Percentiles rank a stretch among this genome's conserved stretches.
These are phyloP conservation scores for Eubasilissa splendida DNA, from an alignment of 2,888 invertebrate species.

Conservation along the genomic window DNA sequence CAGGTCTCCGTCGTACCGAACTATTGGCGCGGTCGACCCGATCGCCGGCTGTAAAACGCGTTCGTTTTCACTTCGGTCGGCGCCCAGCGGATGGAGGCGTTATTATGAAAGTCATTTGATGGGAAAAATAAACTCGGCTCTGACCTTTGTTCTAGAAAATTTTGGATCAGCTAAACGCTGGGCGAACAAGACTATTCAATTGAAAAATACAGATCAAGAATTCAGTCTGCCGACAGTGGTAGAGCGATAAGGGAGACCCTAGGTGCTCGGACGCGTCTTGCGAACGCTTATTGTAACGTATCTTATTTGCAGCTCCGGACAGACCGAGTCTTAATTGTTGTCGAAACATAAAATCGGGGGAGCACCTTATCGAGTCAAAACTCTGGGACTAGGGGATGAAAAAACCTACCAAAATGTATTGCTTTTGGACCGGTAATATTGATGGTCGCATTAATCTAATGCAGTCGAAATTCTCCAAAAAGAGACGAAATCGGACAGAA, in stretches of 20 bases:
- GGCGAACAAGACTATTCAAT: background rate
- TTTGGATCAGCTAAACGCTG: background rate
- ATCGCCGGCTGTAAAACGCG: constrained; percentile 31
- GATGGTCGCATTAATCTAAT: too few species aligned
- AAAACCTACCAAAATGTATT: too few species aligned
- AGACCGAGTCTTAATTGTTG: too few species aligned
- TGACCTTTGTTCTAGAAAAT: constrained; percentile 24
- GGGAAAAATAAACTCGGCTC: constrained; percentile 7
- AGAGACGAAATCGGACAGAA: too few species aligned
- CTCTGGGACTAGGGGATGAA: too few species aligned
- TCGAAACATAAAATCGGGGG: too few species aligned
- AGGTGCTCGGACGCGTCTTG: background rate
- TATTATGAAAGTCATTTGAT: constrained; percentile 4
- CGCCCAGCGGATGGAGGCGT: background rate
- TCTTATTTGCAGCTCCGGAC: too few species aligned
- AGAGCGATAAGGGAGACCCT: background rate
- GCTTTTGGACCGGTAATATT: too few species aligned
- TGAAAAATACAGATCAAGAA: background rate
- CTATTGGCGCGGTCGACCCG: background rate
- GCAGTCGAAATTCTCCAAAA: too few species aligned
- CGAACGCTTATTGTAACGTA: too few species aligned
- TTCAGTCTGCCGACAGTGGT: background rate
- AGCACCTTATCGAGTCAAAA: too few species aligned
- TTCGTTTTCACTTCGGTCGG: constrained; percentile 40
- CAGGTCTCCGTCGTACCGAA: background rate